Evolutionary conservation across 2,113 vertebrate genomes (phyloP), one percentile per base, ranked within the genome.

Genomic region (Gorsachius goisagi): DNA sequence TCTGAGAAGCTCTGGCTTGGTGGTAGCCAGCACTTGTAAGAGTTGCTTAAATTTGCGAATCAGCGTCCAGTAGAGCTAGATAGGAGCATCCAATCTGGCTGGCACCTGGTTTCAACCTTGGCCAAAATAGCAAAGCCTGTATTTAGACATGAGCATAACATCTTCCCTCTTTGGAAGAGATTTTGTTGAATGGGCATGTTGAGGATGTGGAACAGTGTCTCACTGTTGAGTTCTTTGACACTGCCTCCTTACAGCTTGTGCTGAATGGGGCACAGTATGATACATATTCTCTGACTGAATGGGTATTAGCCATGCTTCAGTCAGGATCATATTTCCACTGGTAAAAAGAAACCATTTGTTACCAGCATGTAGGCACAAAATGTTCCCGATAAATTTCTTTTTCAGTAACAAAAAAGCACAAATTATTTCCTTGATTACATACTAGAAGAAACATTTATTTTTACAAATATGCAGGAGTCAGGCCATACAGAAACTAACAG

Each of bases 241-340:
- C 86, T 95, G 92, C 80, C 74, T 95, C 77, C 90, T 96, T 35
- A 87, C 52, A 96, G 84, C 88, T 23, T 73, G 84, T 1, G 11
- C 81, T 97, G 95, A 97, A 92, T 93, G 77, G 67, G 75, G 58
- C 89, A 85, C 91, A 95, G 92, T 93, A 73, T 82, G 90, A 92
- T 55, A 58, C 55, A 85, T 83, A 77, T 44, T 79, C 87, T 91
- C 89, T 80, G 67, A 30, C 67, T 92, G 89, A 87, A 85, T 63
- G 89, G 27, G 66, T 55, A 95, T 62, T 69, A 92, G 77, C 88
- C 76, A 37, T 55, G 76, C 80, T 93, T 60, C 80, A 81, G 90
- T 26, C 80, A 73, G 80, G 69, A 91, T 89, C 88, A 2, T 27
- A 90, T 90, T 97, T 95, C 92, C 77, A 90, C 37, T 50, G 58